Base-by-base conservation (phyloP, 2,113 vertebrate genomes). In the Neoarius graeffei region DNA sequence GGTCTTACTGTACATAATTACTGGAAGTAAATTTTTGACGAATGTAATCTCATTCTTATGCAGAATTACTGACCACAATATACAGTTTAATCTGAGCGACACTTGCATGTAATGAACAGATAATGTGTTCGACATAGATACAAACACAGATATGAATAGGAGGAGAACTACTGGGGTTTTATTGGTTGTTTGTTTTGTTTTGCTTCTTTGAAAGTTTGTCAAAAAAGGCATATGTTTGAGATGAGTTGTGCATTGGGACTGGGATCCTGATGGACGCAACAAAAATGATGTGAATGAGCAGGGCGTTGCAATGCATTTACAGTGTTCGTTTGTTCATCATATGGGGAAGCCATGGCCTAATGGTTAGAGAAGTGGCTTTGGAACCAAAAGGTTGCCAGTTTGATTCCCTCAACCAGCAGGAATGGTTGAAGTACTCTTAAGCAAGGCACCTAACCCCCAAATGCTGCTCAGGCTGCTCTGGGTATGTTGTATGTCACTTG, bases 21-120 rank as follows among this genome's bases (percentile, higher is more conserved):
- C 92, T 81, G 84, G 92, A 84, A 93, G 93, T 92, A 95, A 88
- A 92, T 66, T 50, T 69, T 86, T 87, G 76, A 88, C 89, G 88
- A 91, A 90, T 91, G n/a, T 42, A 90, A 89, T 92, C 91, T 60
- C 59, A 60, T 19, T 60, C 64, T 27, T 27, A 67, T 67, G n/a
- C 64, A 27, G n/a, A 27, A 67, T 67, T 13, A 67, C 64, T 67
- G n/a, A 27, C 5, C 5, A 67, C n/a, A 27, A 67, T 67, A 27
- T 27, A 27, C n/a, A 1, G 11, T 67, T 67, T 27, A 27, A 67
- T 27, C n/a, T 11, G n/a, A 67, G 64, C 64, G n/a, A 67, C 64
- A 67, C 64, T 67, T 27, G 11, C 1, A 27, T 67, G 25, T 13
- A 67, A 67, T 13, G 13, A 67, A 27, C 64, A 67, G 64, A 67